Percentiles rank a stretch among this genome's conserved stretches.
These are phyloP conservation scores for Anneissia japonica DNA, from an alignment of 35 echinoderm and acorn worm species.

Conservation along the genomic window DNA sequence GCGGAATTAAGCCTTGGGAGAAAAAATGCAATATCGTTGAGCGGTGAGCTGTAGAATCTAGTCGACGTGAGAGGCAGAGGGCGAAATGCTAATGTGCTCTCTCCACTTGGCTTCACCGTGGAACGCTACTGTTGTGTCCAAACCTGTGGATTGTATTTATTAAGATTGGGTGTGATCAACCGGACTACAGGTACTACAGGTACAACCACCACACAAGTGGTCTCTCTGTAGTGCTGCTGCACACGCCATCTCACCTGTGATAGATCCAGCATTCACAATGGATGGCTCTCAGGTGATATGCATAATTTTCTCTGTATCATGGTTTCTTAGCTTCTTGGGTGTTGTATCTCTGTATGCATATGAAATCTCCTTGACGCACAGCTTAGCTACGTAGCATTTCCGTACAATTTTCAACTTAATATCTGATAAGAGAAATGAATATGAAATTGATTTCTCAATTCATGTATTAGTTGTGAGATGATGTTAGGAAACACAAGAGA, in stretches of 20 bases:
- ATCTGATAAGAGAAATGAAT: background rate
- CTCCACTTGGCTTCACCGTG: background rate
- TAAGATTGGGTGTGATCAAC: too few species aligned
- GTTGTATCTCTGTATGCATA: background rate
- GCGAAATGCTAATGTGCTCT: background rate
- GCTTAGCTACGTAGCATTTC: background rate
- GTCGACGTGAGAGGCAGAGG: background rate
- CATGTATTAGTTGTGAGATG: background rate
- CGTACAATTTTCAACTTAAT: background rate
- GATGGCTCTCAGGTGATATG: background rate
- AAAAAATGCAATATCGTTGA: background rate
- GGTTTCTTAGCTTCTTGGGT: too few species aligned
- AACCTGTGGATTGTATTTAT: background rate
- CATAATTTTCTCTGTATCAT: background rate
- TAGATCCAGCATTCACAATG: background rate
- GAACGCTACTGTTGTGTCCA: background rate
- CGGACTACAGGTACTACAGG: background rate
- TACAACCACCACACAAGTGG: background rate
- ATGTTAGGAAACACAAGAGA: too few species aligned
- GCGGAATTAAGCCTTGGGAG: background rate
- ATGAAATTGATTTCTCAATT: background rate
- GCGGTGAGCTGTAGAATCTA: too few species aligned
- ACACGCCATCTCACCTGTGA: background rate
- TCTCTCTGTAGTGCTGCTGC: background rate
- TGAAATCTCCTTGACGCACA: background rate